Evolutionary conservation across 2,888 invertebrate genomes (phyloP).

Genomic region (Campoletis raptor): DNA sequence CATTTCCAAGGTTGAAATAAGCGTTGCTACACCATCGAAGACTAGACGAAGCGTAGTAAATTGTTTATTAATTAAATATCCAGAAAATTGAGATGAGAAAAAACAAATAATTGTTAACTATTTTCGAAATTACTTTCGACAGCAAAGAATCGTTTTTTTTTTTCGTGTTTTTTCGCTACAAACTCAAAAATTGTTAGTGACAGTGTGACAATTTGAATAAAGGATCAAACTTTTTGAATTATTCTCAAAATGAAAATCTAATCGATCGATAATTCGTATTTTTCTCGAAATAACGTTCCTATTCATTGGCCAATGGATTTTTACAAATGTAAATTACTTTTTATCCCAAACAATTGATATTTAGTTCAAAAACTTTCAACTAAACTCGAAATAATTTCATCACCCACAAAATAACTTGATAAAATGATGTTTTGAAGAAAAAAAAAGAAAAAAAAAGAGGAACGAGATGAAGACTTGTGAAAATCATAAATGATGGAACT

Average conservation of each 20-base stretch:
- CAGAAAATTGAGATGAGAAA: not conserved
- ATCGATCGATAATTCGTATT: not conserved
- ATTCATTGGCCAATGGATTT: no score
- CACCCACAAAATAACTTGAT: not conserved
- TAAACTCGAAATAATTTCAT: no score
- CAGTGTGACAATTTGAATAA: no score
- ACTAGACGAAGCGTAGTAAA: not conserved
- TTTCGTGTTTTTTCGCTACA: no score
- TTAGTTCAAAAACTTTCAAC: not conserved
- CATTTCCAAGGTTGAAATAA: not conserved
- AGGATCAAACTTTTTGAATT: no score
- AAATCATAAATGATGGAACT: conserved; percentile 4
- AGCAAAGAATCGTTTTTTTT: no score
- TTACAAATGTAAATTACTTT: not conserved
- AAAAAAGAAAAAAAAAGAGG: not conserved
- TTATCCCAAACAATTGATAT: not conserved
- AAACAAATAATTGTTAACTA: not conserved
- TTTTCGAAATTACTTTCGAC: not conserved
- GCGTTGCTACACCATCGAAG: not conserved
- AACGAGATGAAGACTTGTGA: not conserved
- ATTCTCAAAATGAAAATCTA: no score
- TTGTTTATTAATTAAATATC: not conserved
- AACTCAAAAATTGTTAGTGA: no score
- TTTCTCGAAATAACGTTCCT: not conserved
- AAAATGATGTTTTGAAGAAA: not conserved